A percentile compares a stretch with the other conserved stretches of the same genome.
phyloP scores from a whole-genome alignment of 1,140 invertebrate species.

The Heliothis subflexa region DNA sequence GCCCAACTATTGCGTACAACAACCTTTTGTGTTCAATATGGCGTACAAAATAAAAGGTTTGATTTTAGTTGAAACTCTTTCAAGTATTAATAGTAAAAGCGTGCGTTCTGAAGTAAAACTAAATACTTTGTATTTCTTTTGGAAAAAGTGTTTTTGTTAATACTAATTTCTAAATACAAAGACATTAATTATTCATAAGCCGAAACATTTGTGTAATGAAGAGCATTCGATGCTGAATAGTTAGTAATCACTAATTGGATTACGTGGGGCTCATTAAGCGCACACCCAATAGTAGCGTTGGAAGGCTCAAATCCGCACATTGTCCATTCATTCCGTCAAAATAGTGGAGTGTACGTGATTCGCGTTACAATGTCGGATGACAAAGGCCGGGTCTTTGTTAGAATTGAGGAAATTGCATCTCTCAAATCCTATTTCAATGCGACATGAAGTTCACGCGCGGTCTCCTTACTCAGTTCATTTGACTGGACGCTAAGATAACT shows the following conservation, averaged over 20 bases:
- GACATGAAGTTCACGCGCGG: conserved; percentile 56
- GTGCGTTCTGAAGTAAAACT: too few species aligned
- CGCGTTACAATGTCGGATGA: conserved; percentile 62
- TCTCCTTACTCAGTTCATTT: conserved; percentile 62
- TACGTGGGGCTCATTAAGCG: conserved; percentile 49
- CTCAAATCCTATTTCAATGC: conserved; percentile 68
- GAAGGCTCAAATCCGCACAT: conserved; percentile 51
- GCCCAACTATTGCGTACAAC: neutral
- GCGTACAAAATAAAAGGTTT: neutral
- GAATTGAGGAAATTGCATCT: conserved; percentile 73
- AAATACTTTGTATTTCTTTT: too few species aligned
- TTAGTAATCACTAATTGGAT: conserved; percentile 40
- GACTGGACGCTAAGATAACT: conserved; percentile 21
- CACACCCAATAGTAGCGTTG: conserved; percentile 31
- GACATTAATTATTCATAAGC: neutral
- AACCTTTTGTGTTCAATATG: conserved; percentile 12
- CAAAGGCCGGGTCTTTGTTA: conserved; percentile 66
- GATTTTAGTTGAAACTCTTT: neutral
- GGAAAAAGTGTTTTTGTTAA: neutral
- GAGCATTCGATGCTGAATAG: conserved; percentile 13
- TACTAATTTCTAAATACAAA: neutral
- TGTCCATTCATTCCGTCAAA: conserved; percentile 61
- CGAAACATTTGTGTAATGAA: conserved; percentile 26
- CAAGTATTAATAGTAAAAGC: neutral
- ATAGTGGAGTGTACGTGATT: conserved; percentile 62